Conservation (phyloP, 92 coral and sea anemone genomes). For the Pocillopora meandrina region DNA sequence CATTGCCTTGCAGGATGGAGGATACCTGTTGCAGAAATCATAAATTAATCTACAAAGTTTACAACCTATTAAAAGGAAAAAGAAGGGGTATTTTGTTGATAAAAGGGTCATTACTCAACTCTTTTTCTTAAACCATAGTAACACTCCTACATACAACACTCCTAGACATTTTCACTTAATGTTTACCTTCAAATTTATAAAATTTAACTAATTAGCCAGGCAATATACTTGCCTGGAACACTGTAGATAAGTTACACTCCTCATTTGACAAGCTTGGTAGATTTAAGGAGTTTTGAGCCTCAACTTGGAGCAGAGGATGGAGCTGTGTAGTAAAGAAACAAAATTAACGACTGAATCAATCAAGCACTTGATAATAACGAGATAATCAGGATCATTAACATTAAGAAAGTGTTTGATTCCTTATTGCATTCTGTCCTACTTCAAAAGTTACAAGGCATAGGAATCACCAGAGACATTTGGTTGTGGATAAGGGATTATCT, state of each 20-base stretch:
- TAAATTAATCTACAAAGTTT: background rate
- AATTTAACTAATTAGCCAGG: background rate
- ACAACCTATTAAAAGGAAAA: too few species aligned
- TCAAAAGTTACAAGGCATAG: too few species aligned
- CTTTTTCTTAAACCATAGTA: background rate
- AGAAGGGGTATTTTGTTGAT: background rate
- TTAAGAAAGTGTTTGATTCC: too few species aligned
- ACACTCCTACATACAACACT: too few species aligned
- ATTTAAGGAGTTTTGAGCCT: conserved; percentile 50
- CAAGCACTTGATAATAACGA: too few species aligned
- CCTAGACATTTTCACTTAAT: too few species aligned
- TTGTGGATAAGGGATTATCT: too few species aligned
- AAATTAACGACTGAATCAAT: background rate
- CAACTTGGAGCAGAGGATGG: conserved; percentile 50
- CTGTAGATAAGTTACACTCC: background rate
- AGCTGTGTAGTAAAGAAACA: conserved; percentile 25
- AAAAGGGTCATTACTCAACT: background rate
- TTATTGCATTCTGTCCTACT: too few species aligned
- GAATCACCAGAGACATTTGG: too few species aligned
- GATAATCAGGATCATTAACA: background rate
- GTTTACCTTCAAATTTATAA: too few species aligned
- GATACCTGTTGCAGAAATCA: conserved; percentile 37
- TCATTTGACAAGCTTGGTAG: conserved; percentile 53
- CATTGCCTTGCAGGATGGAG: conserved; percentile 20
- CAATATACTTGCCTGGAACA: conserved; percentile 13